A percentile compares a stretch with the other conserved stretches of the same genome.
Evolutionary conservation across 2,888 invertebrate species (phyloP).

Genomic region (Pogonocherus hispidulus): DNA sequence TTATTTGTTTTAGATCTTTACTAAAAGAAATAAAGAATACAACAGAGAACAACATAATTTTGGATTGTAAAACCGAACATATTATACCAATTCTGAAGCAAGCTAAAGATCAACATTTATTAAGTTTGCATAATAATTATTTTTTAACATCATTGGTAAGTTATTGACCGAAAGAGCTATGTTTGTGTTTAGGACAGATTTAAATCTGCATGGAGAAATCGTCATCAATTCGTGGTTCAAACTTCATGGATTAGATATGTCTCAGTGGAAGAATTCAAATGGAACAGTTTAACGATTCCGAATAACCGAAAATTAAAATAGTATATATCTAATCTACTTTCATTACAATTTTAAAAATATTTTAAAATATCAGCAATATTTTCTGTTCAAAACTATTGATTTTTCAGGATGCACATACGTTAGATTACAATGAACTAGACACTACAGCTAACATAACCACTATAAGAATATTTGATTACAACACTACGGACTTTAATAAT

Average conservation of each 20-base stretch:
- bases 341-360: too few relatives aligned
- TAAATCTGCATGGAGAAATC: too few relatives aligned
- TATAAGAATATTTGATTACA: constrained; percentile 75
- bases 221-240: too few relatives aligned
- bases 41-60: constrained; percentile 79
- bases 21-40: constrained; percentile 83
- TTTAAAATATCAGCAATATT: too few relatives aligned
- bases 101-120: constrained; percentile 84
- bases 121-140: constrained; percentile 78
- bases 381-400: too few relatives aligned
- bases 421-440: constrained; percentile 74
- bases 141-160: constrained; percentile 76
- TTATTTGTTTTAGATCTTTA: constrained; percentile 71
- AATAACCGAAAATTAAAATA: too few relatives aligned
- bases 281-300: too few relatives aligned
- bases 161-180: constrained; percentile 23
- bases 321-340: too few relatives aligned
- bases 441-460: constrained; percentile 80
- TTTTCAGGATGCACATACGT: constrained; percentile 75
- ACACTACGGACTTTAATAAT: constrained; percentile 68
- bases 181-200: too few relatives aligned
- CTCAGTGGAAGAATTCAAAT: too few relatives aligned
- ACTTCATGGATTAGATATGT: too few relatives aligned
- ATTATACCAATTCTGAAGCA: constrained; percentile 74
- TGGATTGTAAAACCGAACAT: constrained; percentile 81